Evolutionary conservation across 2,113 vertebrate species (phyloP), one percentile per base, ranked within the genome.

Genomic region (Gobiocypris rarus): DNA sequence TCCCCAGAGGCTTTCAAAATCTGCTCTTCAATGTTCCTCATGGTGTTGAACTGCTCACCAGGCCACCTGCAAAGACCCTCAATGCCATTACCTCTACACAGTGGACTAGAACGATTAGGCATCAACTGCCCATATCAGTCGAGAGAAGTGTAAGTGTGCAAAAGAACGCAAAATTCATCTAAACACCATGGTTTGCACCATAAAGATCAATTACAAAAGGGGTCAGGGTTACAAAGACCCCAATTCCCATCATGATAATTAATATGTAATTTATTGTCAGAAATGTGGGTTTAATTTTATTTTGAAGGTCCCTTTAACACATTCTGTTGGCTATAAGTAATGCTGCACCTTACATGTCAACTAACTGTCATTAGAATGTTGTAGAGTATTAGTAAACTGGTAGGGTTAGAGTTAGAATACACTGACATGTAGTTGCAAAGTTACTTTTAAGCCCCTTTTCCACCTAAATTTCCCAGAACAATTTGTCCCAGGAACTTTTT

Each of bases 1-100:
- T 87, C 87, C 82, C 87, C 13, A 70, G 84, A 82, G 87, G 48
- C 71, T 63, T 59, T 70, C 14, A 34, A 78, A 84, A 84, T 70
- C 81, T 86, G 28, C 61, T 48, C 26, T 79, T 86, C 70, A 31
- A 9, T 80, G 41, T 61, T 65, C 58, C 75, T 69, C 48, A 59
- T 31, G 31, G 45, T 74, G 86, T 26, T 73, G 45, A 14, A 75
- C 45, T 83, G 63, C 82, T 84, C 70, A 77, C 45, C 75, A 34
- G 54, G 59, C 76, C 81, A 86, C 70, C 76, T 88, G 81, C 77
- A 86, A 79, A 58, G 65, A 81, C 76, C 70, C 34, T 78, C 56
- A 58, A 26, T 74, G 74, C 24, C 59, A 77, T 71, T 61, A 80
- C 78, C 54, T 38, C 59, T 76, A 76, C 76, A 52, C 41, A 34